Evolutionary conservation across 2,888 invertebrate species (phyloP).

Genomic region (Dasypogon diadema): DNA sequence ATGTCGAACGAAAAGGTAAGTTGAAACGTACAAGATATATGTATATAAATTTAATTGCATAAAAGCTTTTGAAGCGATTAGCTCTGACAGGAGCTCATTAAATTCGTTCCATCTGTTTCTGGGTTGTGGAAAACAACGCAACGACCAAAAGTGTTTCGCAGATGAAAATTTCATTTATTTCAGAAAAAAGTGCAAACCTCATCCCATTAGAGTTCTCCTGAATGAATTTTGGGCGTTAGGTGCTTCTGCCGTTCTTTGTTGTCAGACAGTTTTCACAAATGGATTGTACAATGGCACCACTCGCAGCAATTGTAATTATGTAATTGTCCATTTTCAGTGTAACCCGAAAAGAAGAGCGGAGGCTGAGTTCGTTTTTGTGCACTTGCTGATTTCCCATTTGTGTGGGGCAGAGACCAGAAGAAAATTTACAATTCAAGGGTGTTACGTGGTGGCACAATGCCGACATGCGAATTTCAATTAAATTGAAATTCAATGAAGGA

Average conservation of each 20-base stretch:
- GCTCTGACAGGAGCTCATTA: not conserved
- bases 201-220: not conserved
- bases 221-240: not conserved
- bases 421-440: slow-evolving; percentile 20
- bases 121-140: slow-evolving; percentile 17
- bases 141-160: not conserved
- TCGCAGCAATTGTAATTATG: not conserved
- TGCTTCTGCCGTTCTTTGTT: not conserved
- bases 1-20: too few relatives aligned
- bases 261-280: slow-evolving; percentile 11
- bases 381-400: slow-evolving; percentile 20
- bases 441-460: slow-evolving; percentile 8
- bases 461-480: slow-evolving; percentile 42
- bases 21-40: too few relatives aligned
- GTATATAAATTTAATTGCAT: too few relatives aligned
- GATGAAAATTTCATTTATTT: slow-evolving; percentile 16
- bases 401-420: slow-evolving; percentile 9
- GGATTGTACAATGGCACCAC: not conserved
- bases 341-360: not conserved
- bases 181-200: not conserved
- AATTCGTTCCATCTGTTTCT: not conserved
- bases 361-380: slow-evolving; percentile 26
- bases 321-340: not conserved
- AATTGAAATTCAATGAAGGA: slow-evolving; percentile 36
- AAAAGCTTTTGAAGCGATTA: not conserved